phyloP scores from a whole-genome alignment of 2,888 invertebrate species.

The Erebia ligea region DNA sequence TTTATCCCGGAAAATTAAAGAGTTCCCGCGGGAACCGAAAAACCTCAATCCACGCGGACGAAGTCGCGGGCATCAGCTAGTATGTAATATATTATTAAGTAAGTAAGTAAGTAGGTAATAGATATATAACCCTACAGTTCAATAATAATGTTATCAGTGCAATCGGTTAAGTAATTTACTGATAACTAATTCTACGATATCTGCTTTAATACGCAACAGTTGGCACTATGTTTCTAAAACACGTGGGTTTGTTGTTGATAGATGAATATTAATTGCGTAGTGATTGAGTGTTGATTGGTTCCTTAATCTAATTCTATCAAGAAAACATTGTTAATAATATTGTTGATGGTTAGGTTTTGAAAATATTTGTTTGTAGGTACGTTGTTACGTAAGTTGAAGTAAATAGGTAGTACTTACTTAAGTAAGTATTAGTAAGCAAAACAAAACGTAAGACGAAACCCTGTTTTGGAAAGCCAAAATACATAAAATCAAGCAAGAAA shows the following conservation, averaged over 20 bases:
- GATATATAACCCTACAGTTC: neutral
- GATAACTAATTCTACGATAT: conserved; percentile 32
- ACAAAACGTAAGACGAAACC: neutral
- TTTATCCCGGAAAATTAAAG: too few relatives aligned
- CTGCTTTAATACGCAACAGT: conserved; percentile 28
- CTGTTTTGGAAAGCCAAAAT: neutral
- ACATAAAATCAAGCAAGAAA: neutral
- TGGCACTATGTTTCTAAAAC: neutral
- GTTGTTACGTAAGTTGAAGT: too few relatives aligned
- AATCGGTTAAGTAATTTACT: conserved; percentile 35
- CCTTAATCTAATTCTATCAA: neutral
- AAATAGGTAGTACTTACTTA: too few relatives aligned
- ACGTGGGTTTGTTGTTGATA: neutral
- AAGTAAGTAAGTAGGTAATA: too few relatives aligned
- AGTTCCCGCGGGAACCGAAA: too few relatives aligned
- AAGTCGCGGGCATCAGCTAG: too few relatives aligned
- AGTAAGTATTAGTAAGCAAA: too few relatives aligned
- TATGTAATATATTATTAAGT: too few relatives aligned
- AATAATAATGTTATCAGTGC: conserved; percentile 22
- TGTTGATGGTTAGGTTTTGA: neutral
- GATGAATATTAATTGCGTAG: neutral
- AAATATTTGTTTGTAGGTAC: too few relatives aligned
- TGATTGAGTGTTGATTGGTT: neutral
- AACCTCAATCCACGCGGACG: too few relatives aligned
- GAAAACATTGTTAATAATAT: too few relatives aligned